Base-by-base conservation (phyloP, 37 sponge, comb jelly and placozoan species). In the Aplysina aerophoba region DNA sequence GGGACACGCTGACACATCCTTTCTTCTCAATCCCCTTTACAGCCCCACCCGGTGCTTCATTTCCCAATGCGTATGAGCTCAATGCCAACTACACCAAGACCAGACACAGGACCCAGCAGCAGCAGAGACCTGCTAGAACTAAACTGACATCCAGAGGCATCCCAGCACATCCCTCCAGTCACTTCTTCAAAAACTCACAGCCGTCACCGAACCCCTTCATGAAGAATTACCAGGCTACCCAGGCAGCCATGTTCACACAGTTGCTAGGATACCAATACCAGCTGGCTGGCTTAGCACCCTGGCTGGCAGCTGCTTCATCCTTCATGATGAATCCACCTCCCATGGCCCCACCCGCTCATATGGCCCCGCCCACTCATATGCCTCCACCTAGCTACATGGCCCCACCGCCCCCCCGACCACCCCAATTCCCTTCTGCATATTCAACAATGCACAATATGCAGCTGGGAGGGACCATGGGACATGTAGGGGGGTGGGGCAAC, bases 11-110 rank as follows among this genome's bases (percentile, higher is more conserved):
- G 20, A 75, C 78, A 5, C 54, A 75, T 25, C 78, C 44, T 1
- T 75, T 75, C 39, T 24, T 75, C 54, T 75, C 78, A 24, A 41
- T 44, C 12, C 78, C 78, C 4, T 75, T 75, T 16, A 75, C 78
- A 25, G 44, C 11, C 39, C 78, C 78, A 6, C 78, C 78, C 13
- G 3, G 40, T 14, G n/a, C 54, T 1, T 50, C 78, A 1, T 24
- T 19, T 4, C 44, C 54, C 20, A 50, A 75, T 75, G 78, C 78
- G 1, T 75, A 75, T 25, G 44, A 75, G 54, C 78, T 75, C 44
- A 75, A 75, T 36, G 33, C 78, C 8, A 53, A 38, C 53, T 21
- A 36, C 20, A 30, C 53, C 38, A 38, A 75, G n/a, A 75, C 16
- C 6, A 41, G 38, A 12, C 78, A 75, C 25, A 19, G 20, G 22